Base-by-base conservation (phyloP, 1,140 invertebrate genomes). In the Gryon sp. region DNA sequence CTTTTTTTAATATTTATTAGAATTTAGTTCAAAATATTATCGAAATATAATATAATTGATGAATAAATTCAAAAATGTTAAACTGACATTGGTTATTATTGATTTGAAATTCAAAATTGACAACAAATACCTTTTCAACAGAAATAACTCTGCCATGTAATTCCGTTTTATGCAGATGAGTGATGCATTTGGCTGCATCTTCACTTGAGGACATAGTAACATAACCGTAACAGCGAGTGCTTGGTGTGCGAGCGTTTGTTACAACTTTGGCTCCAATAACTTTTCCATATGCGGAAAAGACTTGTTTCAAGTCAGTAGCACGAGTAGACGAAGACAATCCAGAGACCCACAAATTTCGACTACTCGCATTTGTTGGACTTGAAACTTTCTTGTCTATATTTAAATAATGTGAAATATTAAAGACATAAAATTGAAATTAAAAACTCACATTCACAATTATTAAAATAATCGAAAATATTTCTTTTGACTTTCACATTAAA, bases 181-280 rank as follows among this genome's bases (percentile, higher is more conserved):
- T 93, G 79, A 98, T 97, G 86, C 96, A 97, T 76, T 95, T 94
- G 12, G 93, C 92, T 4, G 96, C 96, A 88, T 98, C 97, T 65
- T 95, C 94, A 26, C 93, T 92, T 14, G 93, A 94, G 0, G 93
- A 93, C 96, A 98, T 98, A 0, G 96, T 98, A 2, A 99, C 95
- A 86, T 97, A 98, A 20, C 97, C 97, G 86, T 97, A 98, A 86
- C 96, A 98, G 46, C 95, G 92, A 12, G 96, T 94, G 14, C 96
- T 96, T 1, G 97, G 96, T 18, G 94, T 96, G 50, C 93, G 91
- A 0, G 97, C 95, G 89, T 97, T 98, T 1, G 96, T 98, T 0
- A 99, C 97, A n/a, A 99, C 95, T 90, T 98, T 98, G 0, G 97
- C 97, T 48, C 95, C 96, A 82, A 97, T 93, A 2, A 98, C 97